Evolutionary conservation across 2,888 invertebrate species (phyloP).

Genomic region (Drosophila testacea): DNA sequence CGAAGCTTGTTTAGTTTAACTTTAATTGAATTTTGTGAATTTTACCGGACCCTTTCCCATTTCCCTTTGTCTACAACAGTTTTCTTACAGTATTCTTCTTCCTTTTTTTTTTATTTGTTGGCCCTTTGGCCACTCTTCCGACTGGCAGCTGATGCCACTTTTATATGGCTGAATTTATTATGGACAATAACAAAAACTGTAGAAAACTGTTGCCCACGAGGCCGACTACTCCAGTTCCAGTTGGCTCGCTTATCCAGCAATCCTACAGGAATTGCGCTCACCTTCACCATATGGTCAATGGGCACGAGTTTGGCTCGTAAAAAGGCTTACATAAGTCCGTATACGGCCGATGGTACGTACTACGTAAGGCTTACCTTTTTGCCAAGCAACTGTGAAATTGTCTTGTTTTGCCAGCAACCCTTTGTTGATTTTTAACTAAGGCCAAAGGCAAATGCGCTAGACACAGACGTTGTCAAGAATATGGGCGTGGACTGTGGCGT

Average conservation of each 20-base stretch:
- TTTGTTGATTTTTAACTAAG: conserved; percentile 66
- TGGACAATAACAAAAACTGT: conserved; percentile 72
- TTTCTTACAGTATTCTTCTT: conserved; percentile 47
- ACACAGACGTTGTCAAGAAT: background rate
- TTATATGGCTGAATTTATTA: conserved; percentile 79
- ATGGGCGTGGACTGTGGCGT: background rate
- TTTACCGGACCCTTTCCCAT: conserved; percentile 54
- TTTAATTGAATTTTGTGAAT: conserved; percentile 81
- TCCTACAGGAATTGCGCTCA: conserved; percentile 64
- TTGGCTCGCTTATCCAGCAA: conserved; percentile 52
- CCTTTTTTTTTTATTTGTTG: conserved; percentile 63
- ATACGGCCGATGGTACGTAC: conserved; percentile 10
- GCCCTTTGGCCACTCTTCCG: conserved; percentile 58
- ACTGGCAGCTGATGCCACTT: conserved; percentile 76
- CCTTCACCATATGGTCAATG: conserved; percentile 77
- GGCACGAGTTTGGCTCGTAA: conserved; percentile 77
- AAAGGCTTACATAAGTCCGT: conserved; percentile 69
- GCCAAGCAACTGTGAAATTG: conserved; percentile 79
- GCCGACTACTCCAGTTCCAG: conserved; percentile 2
- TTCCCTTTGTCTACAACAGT: conserved; percentile 36
- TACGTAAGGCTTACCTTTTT: conserved; percentile 64
- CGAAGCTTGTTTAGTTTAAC: conserved; percentile 81
- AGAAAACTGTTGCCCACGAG: conserved; percentile 50
- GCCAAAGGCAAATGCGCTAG: conserved; percentile 35
- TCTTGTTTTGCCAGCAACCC: conserved; percentile 73